Conservation (phyloP, 2,797 vertebrate species). For the Hozukius guyotensis region DNA sequence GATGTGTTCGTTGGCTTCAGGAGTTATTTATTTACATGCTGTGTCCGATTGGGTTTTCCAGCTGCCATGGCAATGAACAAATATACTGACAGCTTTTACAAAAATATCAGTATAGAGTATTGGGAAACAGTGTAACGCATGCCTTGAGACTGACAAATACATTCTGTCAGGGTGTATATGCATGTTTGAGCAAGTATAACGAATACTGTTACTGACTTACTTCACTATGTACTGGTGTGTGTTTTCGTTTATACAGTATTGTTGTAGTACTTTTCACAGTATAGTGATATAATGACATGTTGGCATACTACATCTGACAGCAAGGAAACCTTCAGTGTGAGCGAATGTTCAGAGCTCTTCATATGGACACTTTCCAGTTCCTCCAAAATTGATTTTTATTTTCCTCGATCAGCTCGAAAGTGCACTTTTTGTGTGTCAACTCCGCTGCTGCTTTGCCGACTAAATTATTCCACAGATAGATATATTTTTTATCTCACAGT, state of each 20-base stretch:
- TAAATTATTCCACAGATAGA: conserved; percentile 53
- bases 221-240: not conserved
- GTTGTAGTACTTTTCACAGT: not conserved
- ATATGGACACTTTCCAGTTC: conserved; percentile 28
- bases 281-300: not conserved
- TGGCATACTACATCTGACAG: not conserved
- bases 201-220: not conserved
- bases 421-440: conserved; percentile 38
- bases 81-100: conserved; percentile 1
- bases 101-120: conserved; percentile 12
- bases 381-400: conserved; percentile 47
- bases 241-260: not conserved
- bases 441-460: conserved; percentile 25
- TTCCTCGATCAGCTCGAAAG: conserved; percentile 33
- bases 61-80: conserved; percentile 22
- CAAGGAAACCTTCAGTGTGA: conserved; percentile 2
- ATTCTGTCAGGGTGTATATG: not conserved
- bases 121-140: not conserved
- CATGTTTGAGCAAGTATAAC: not conserved
- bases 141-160: not conserved
- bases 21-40: conserved; percentile 23
- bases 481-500: conserved; percentile 51
- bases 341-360: conserved; percentile 22
- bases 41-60: conserved; percentile 25
- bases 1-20: conserved; percentile 10